A percentile compares a stretch with the other conserved stretches of the same genome.
phyloP scores from a whole-genome alignment of 2,888 invertebrate genomes.

The Lingula anatina region DNA sequence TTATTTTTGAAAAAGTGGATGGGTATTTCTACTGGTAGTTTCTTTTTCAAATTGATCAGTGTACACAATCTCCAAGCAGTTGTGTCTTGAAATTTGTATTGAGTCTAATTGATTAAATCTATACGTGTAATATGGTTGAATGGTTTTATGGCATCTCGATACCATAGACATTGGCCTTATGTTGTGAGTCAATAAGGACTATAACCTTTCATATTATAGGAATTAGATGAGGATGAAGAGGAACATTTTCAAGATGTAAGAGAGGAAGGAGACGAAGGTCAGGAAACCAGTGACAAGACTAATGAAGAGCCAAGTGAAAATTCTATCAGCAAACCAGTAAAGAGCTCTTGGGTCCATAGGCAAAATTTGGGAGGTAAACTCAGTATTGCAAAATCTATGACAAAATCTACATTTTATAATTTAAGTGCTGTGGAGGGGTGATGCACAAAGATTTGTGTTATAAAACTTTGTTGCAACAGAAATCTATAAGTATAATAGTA shows the following conservation, averaged over 20 bases:
- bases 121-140: too few species aligned
- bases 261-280: background rate
- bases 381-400: constrained; percentile 4
- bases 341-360: constrained; percentile 11
- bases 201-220: constrained; percentile 16
- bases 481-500: too few species aligned
- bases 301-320: too few species aligned
- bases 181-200: background rate
- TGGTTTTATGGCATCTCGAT: background rate
- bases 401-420: constrained; percentile 14
- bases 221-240: constrained; percentile 52
- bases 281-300: background rate
- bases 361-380: constrained; percentile 4
- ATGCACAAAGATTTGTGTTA: too few species aligned
- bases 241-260: constrained; percentile 48
- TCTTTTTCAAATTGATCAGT: too few species aligned
- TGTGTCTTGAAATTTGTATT: too few species aligned
- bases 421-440: too few species aligned
- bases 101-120: too few species aligned
- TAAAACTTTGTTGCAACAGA: too few species aligned
- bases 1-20: too few species aligned
- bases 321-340: background rate
- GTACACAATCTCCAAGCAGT: too few species aligned
- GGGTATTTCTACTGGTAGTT: too few species aligned
- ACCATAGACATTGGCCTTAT: background rate